Conservation (phyloP, 2,113 vertebrate species). For the Gallinago jamesoni region DNA sequence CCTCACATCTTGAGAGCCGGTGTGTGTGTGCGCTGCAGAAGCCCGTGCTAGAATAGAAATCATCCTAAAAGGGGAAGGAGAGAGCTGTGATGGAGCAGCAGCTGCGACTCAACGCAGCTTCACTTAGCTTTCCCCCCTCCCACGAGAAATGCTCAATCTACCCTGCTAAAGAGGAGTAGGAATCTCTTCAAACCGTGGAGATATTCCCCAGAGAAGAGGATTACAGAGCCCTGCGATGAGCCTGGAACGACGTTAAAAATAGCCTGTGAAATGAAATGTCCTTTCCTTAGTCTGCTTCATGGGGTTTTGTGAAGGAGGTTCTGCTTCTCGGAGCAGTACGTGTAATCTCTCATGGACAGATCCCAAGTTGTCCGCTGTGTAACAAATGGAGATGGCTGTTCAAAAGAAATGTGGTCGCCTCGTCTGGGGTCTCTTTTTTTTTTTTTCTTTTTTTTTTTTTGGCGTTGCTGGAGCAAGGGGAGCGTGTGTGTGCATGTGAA, state of each 20-base stretch:
- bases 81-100: constrained; percentile 27
- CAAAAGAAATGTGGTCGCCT: not conserved
- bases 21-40: not conserved
- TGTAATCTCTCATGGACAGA: not conserved
- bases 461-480: not conserved
- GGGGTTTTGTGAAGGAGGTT: not conserved
- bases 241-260: constrained; percentile 30
- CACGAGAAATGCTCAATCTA: constrained; percentile 23
- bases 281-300: constrained; percentile 13
- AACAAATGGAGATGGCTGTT: constrained; percentile 6
- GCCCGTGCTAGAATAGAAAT: not conserved
- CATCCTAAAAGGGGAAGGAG: not conserved
- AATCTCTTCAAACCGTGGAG: not conserved
- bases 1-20: not conserved
- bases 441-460: not conserved
- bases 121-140: not conserved
- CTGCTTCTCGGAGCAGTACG: not conserved
- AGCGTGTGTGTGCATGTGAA: not conserved
- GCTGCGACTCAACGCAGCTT: not conserved
- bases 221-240: not conserved
- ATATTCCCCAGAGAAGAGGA: not conserved
- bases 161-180: not conserved
- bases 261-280: constrained; percentile 20
- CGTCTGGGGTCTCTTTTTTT: not conserved
- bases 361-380: not conserved